A percentile compares a stretch with the other conserved stretches of the same genome.
Evolutionary conservation across 53 echinoderm and acorn worm species (phyloP).

Genomic region (Holothuria scabra): DNA sequence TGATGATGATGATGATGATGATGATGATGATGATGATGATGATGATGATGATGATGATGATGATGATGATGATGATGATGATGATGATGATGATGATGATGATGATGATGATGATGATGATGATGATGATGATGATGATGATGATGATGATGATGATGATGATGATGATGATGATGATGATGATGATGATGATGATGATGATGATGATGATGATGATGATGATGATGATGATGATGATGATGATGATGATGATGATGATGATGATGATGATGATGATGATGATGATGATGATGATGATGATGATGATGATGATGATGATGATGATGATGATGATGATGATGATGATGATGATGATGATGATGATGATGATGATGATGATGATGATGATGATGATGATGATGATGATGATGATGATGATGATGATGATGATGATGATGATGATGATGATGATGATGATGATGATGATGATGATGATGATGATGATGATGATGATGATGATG

Average conservation of each 20-base stretch:
- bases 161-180: conserved; percentile 11
- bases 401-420: conserved; percentile 11
- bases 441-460: conserved; percentile 3
- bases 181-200: conserved; percentile 4
- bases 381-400: conserved; percentile 11
- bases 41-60: conserved; percentile 40
- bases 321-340: conserved; percentile 11
- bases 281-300: conserved; percentile 11
- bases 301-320: conserved; percentile 11
- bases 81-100: conserved; percentile 40
- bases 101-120: conserved; percentile 27
- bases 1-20: conserved; percentile 40
- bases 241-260: not conserved
- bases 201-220: conserved; percentile 7
- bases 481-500: not conserved
- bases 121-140: conserved; percentile 11
- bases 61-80: conserved; percentile 40
- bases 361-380: conserved; percentile 11
- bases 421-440: conserved; percentile 11
- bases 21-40: conserved; percentile 37
- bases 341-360: conserved; percentile 11
- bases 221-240: not conserved
- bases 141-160: conserved; percentile 11
- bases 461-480: not conserved
- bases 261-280: conserved; percentile 7